Percentiles rank a stretch among this genome's conserved stretches.
Evolutionary conservation across 2,888 invertebrate genomes (phyloP).

Genomic region (Lepidocyrtinus sp.): DNA sequence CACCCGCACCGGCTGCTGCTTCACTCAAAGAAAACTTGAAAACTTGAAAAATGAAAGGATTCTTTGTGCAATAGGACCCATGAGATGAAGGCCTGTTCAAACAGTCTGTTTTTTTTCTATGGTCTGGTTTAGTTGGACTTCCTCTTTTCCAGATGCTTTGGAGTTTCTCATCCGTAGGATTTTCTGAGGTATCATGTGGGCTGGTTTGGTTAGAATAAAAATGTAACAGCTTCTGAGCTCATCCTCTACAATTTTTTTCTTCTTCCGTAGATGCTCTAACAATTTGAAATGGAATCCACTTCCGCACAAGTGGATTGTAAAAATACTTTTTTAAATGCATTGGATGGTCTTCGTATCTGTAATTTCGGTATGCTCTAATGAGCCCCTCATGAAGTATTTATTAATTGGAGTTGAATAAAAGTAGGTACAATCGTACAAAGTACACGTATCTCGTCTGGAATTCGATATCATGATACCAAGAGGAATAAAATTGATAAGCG

Average conservation of each 20-base stretch:
- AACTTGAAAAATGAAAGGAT: not conserved
- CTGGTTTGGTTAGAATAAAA: not conserved
- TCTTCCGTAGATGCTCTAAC: not conserved
- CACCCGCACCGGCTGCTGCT: no score
- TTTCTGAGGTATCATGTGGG: not conserved
- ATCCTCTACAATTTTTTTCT: not conserved
- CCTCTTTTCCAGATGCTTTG: slow-evolving; percentile 55
- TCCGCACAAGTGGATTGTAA: not conserved
- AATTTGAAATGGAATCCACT: not conserved
- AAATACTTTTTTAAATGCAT: not conserved
- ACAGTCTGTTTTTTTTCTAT: no score
- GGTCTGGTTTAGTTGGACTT: slow-evolving; percentile 34
- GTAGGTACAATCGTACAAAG: no score
- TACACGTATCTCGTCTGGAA: no score
- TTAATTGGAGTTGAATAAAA: no score
- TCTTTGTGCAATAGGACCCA: not conserved
- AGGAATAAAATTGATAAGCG: no score
- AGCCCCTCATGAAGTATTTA: no score
- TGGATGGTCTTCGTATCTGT: not conserved
- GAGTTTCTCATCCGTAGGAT: slow-evolving; percentile 30
- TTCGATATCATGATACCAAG: no score
- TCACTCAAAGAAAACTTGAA: no score
- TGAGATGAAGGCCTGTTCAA: not conserved
- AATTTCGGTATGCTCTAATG: not conserved
- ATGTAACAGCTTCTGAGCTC: not conserved